Conservation (phyloP, 2,797 vertebrate species). For the Trachops cirrhosus region DNA sequence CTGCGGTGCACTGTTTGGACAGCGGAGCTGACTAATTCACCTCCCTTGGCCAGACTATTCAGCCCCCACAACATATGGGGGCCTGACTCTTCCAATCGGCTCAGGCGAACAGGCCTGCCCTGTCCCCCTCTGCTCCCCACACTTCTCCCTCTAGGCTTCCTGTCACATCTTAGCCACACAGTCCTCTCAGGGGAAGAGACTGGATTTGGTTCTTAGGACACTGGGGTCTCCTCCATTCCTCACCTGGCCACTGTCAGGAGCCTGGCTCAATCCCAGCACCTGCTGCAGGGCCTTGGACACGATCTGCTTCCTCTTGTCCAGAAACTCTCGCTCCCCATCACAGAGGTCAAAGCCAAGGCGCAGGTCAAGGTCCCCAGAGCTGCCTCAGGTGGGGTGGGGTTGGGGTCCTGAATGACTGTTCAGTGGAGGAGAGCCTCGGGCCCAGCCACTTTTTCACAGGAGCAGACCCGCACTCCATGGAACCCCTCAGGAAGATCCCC, state of each 20-base stretch:
- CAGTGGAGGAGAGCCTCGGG: background rate
- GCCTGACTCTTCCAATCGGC: background rate
- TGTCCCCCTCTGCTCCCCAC: background rate
- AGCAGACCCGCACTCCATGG: background rate
- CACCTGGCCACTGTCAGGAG: conserved; percentile 83
- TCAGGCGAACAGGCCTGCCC: too few species aligned
- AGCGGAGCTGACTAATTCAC: background rate
- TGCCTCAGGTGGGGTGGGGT: conserved; percentile 50
- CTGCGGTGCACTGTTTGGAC: background rate
- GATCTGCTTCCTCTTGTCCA: conserved; percentile 84
- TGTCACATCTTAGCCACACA: background rate
- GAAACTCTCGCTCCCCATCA: conserved; percentile 84
- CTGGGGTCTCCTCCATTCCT: background rate
- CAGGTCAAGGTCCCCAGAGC: conserved; percentile 82
- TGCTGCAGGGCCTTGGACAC: conserved; percentile 83
- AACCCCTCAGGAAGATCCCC: background rate
- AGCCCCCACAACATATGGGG: accelerated
- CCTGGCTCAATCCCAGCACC: conserved; percentile 79
- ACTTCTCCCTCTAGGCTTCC: background rate
- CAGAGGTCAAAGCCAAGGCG: conserved; percentile 89
- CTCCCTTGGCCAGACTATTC: background rate
- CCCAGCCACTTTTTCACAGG: background rate
- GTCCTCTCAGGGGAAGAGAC: background rate
- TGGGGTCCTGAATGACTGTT: background rate
- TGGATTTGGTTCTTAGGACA: background rate